phyloP scores from a whole-genome alignment of 2,888 invertebrate genomes.

The Willowsia nigromaculata region DNA sequence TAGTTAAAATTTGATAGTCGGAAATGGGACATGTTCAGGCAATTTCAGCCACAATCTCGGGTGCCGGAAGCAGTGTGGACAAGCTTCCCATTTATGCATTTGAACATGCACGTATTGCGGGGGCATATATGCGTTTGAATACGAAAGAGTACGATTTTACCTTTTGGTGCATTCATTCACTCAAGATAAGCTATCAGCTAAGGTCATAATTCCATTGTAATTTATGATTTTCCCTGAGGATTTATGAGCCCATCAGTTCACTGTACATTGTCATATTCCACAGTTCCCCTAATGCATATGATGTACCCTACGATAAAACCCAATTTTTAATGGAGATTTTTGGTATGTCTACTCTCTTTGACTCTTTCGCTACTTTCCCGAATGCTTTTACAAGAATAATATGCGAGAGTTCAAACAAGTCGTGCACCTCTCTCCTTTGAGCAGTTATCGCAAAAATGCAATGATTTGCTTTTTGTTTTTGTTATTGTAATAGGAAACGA shows the following conservation, averaged over 20 bases:
- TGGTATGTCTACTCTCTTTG: slow-evolving; percentile 5
- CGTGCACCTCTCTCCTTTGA: not conserved
- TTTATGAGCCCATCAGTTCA: slow-evolving; percentile 69
- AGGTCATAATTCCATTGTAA: slow-evolving; percentile 67
- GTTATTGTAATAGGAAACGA: not conserved
- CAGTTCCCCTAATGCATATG: not conserved
- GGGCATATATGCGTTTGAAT: not conserved
- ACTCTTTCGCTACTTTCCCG: slow-evolving; percentile 1
- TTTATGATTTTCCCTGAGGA: slow-evolving; percentile 66
- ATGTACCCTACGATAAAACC: not conserved
- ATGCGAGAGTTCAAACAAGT: not conserved
- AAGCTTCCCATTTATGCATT: too few species aligned
- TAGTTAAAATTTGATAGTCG: slow-evolving; percentile 75
- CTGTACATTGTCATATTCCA: slow-evolving; percentile 25
- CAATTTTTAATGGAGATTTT: slow-evolving; percentile 18
- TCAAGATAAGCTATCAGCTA: slow-evolving; percentile 43
- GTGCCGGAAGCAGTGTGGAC: too few species aligned
- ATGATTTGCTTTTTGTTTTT: not conserved
- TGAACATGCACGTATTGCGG: not conserved
- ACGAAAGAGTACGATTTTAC: not conserved
- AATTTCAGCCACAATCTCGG: too few species aligned
- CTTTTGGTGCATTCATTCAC: not conserved
- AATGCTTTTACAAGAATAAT: not conserved
- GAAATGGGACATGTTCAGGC: slow-evolving; percentile 78
- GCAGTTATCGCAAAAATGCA: not conserved